Percentiles rank a stretch among this genome's conserved stretches.
Evolutionary conservation across 2,113 vertebrate genomes (phyloP).

Genomic region (Colinus virginianus): DNA sequence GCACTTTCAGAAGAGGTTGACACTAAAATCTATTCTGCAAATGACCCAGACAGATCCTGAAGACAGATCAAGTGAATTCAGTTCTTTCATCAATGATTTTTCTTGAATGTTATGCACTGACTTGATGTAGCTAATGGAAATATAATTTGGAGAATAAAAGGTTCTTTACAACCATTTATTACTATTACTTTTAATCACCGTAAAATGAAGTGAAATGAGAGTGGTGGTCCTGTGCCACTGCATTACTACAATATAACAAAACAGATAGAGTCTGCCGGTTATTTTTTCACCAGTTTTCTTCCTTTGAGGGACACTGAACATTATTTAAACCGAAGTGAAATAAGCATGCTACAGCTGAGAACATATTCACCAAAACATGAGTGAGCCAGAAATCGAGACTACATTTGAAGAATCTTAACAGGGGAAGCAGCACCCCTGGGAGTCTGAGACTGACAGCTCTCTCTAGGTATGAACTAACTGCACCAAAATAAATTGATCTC

Average conservation of each 20-base stretch:
- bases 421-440: neutral
- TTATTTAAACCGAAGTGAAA: neutral
- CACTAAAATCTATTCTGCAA: neutral
- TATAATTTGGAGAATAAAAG: neutral
- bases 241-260: neutral
- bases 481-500: neutral
- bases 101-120: neutral
- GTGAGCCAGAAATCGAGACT: neutral
- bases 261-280: neutral
- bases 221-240: neutral
- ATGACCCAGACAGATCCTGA: neutral
- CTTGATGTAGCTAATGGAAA: neutral
- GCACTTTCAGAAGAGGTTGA: neutral
- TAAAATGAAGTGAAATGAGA: neutral
- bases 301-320: neutral
- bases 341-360: neutral
- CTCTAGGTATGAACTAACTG: neutral
- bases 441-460: neutral
- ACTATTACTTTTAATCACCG: neutral
- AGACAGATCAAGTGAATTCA: neutral
- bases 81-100: neutral
- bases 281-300: neutral
- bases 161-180: neutral
- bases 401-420: neutral
- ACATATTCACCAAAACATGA: neutral